Base-by-base conservation (phyloP, 2,797 vertebrate genomes). In the Smutsia gigantea region DNA sequence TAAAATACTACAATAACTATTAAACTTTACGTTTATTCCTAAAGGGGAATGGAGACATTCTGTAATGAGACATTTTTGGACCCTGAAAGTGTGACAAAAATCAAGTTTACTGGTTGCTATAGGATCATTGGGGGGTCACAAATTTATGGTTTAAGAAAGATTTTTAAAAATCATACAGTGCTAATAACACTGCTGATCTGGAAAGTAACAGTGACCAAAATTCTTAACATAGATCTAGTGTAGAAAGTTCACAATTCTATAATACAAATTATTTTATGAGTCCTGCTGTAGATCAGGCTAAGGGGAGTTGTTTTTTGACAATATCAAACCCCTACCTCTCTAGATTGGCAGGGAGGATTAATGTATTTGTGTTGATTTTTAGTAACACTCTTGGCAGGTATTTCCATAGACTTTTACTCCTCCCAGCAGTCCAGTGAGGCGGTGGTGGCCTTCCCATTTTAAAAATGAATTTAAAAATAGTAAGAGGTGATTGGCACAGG, bases 101-200 rank as follows among this genome's bases (percentile, higher is more conserved):
- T 14, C 19, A 74, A 46, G 55, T 71, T 97, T 91, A 82, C 53
- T 55, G 66, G 63, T 69, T 51, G 39, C 39, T 84, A 1, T 17
- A 37, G 7, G 19, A 49, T 77, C 57, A 46, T 68, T 93, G 89
- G 78, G 81, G 81, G 15, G n/a, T 64, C 57, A 78, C 14, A 64
- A 21, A 27, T 71, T 68, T 78, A 19, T 71, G 17, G 15, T 64
- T 71, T 68, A n/a, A 34, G n/a, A 74, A 31, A 72, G 17, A 2
- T 75, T 53, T 86, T 86, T 85, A 63, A 25, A 27, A 25, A 64
- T 84, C 49, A 7, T 78, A 46, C 93, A 90, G 57, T 51, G 51
- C 69, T 95, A 79, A 72, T 95, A 79, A 72, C 21, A 59, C 5
- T 92, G 74, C 71, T 87, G 63, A 61, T 81, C 53, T 85, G 86